Evolutionary conservation across 2,797 vertebrate genomes (phyloP).

Genomic region (Sarcoramphus papa): DNA sequence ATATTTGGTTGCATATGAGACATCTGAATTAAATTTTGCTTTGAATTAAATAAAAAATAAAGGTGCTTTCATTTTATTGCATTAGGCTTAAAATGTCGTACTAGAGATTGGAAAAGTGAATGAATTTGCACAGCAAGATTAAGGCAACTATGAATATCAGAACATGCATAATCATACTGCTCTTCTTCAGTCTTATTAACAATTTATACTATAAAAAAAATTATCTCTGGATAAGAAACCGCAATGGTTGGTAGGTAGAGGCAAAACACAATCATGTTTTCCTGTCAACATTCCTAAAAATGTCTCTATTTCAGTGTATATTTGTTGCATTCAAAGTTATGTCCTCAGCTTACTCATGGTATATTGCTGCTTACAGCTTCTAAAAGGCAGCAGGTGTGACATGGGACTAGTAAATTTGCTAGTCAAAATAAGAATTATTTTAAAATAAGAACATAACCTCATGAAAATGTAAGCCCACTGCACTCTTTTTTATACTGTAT

Average conservation of each 20-base stretch:
- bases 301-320: background rate
- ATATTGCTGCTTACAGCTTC: background rate
- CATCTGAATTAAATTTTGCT: slow-evolving; percentile 4
- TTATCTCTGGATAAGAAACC: background rate
- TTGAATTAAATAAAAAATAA: background rate
- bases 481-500: background rate
- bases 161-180: background rate
- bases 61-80: background rate
- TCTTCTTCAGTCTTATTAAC: background rate
- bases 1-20: background rate
- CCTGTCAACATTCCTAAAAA: background rate
- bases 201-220: background rate
- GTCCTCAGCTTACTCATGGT: background rate
- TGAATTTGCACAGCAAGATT: background rate
- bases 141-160: background rate
- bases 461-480: background rate
- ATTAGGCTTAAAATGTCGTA: background rate
- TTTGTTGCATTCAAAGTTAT: background rate
- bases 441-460: background rate
- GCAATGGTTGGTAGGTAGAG: background rate
- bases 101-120: background rate
- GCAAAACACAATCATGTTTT: background rate
- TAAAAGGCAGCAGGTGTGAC: background rate
- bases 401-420: background rate
- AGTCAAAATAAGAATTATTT: background rate